Base-by-base conservation (phyloP, 2,888 invertebrate genomes). In the Mantis religiosa region DNA sequence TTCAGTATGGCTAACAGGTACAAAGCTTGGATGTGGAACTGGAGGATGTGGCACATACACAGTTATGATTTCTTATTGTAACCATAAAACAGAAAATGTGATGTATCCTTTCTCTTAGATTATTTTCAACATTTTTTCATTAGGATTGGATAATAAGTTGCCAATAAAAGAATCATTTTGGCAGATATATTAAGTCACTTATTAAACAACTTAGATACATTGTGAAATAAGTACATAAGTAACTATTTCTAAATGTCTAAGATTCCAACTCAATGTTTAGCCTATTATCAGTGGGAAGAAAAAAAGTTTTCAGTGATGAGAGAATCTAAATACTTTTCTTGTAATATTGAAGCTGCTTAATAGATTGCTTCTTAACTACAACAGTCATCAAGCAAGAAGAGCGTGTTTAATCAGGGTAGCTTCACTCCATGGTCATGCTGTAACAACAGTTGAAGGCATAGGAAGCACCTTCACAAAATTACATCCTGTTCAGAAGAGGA, bases 31-130 rank as follows among this genome's bases (percentile, higher is more conserved):
- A 41, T 99, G 99, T 92, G 98, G 97, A 0, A 98, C 98, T 94
- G 98, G 98, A 34, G 98, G 98, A 3, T 99, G 98, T 92, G 98
- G 98, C 0, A 98, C 98, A 0, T 99, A 98, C 92, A 98, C 98
- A 0, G 98, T 99, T 1, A 98, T 98, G 97, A 93, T 98, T 14
- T 98, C 98, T 20, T 96, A 95, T 92, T 95, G 95, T 91, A 94
- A 96, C 91, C 94, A 95, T 1, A 91, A 89, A 4, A 94, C 93
- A 82, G 94, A 95, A 14, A 93, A 93, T 91, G 93, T 95, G 90
- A 91, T 93, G 95, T 95, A 95, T 94, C 94, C 93, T 93, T 94
- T 93, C 88, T 28, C 20, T 41, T 41, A 30, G n/a, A n/a, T n/a
- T n/a, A n/a, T n/a, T n/a, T n/a, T n/a, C n/a, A n/a, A n/a, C n/a